phyloP scores from a whole-genome alignment of 1,140 invertebrate genomes.

The Drosophila persimilis region DNA sequence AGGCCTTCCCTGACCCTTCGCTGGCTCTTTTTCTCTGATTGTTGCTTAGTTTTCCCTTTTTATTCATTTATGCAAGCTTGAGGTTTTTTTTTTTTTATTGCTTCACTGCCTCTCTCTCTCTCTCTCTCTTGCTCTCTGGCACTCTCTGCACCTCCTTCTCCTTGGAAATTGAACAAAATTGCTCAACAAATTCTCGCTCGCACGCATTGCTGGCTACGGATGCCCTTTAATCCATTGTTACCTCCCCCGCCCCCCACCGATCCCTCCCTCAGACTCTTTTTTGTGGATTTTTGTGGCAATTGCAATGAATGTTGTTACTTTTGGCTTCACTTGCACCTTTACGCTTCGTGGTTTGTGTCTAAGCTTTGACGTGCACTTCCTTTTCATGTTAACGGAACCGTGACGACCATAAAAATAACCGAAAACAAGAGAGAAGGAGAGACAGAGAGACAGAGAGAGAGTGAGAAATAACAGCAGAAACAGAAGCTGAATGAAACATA shows the following conservation, averaged over 20 bases:
- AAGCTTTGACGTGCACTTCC: constrained; percentile 82
- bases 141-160: no score
- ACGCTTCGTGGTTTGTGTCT: constrained; percentile 80
- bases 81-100: constrained; percentile 34
- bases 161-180: constrained; percentile 51
- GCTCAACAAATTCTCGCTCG: constrained; percentile 78
- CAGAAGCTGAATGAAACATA: constrained; percentile 9
- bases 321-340: constrained; percentile 80
- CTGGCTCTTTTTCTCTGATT: constrained; percentile 21
- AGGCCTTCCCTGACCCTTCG: not conserved
- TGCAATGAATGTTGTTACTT: constrained; percentile 79
- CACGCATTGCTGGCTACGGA: constrained; percentile 73
- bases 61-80: constrained; percentile 48
- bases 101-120: constrained; percentile 4
- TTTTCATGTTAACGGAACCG: constrained; percentile 76
- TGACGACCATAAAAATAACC: constrained; percentile 55
- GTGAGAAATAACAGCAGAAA: constrained; percentile 7
- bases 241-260: not conserved
- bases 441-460: no score
- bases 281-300: constrained; percentile 34
- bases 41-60: constrained; percentile 71
- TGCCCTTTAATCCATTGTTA: constrained; percentile 61
- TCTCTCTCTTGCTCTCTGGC: constrained; percentile 46
- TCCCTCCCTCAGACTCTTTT: no score
- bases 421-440: constrained; percentile 15